A percentile compares a stretch with the other conserved stretches of the same genome.
These are phyloP conservation scores for Himalopsyche japonica DNA, from an alignment of 2,888 invertebrate species.

Conservation along the genomic window DNA sequence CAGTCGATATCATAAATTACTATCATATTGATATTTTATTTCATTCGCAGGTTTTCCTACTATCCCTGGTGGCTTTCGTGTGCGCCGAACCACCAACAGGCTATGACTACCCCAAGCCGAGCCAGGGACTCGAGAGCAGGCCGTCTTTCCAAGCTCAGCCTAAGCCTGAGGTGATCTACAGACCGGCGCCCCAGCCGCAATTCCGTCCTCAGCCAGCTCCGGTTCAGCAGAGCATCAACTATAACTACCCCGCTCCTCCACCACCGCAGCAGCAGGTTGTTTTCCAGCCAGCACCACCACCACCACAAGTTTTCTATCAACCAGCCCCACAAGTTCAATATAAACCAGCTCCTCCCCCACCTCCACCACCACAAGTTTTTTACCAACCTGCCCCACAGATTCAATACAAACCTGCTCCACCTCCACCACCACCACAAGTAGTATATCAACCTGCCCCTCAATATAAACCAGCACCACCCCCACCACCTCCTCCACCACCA, in stretches of 20 bases:
- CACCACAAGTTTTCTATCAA: background rate
- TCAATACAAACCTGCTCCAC: background rate
- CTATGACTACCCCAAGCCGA: slow-evolving; percentile 14
- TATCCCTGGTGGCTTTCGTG: background rate
- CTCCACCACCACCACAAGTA: background rate
- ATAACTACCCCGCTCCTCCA: background rate
- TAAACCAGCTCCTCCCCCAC: background rate
- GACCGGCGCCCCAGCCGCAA: background rate
- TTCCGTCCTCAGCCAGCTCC: background rate
- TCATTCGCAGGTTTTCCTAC: background rate
- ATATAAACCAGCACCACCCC: background rate
- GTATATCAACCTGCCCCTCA: background rate
- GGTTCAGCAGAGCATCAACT: background rate
- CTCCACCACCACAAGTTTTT: background rate
- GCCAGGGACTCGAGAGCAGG: background rate
- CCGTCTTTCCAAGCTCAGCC: background rate
- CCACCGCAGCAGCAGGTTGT: background rate
- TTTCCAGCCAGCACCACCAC: background rate
- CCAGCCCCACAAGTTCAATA: background rate
- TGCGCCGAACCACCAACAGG: slow-evolving; percentile 7
- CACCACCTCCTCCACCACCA: background rate
- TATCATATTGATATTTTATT: too few species aligned
- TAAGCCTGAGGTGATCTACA: background rate
- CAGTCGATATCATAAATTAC: too few species aligned
- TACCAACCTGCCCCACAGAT: background rate